A percentile compares a stretch with the other conserved stretches of the same genome.
phyloP scores from a whole-genome alignment of 2,113 vertebrate genomes.

The Cyphomyrus discorhynchus region DNA sequence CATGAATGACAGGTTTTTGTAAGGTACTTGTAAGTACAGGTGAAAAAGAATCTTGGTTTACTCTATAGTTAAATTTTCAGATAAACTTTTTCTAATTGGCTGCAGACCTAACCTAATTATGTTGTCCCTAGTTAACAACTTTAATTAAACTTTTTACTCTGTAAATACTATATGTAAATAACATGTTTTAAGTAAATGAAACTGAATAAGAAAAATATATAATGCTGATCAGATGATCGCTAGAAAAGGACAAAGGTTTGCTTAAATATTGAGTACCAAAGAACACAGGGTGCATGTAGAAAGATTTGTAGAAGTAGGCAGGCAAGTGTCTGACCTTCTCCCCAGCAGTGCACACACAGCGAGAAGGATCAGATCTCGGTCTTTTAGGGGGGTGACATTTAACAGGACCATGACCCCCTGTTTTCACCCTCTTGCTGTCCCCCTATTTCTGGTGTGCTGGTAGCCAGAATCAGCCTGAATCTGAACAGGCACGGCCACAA shows the following conservation, averaged over 20 bases:
- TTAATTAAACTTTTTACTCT: neutral
- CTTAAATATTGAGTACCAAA: neutral
- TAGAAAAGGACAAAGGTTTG: neutral
- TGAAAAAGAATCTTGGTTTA: neutral
- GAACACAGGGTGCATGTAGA: neutral
- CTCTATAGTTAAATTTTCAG: neutral
- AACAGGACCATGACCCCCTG: slow-evolving; percentile 62
- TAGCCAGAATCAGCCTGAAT: neutral
- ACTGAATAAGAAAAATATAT: neutral
- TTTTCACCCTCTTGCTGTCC: slow-evolving; percentile 32
- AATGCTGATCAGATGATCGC: neutral
- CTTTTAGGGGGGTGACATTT: slow-evolving; percentile 61
- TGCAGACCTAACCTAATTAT: neutral
- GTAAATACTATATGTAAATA: neutral
- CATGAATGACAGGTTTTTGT: neutral
- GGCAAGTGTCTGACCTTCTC: slow-evolving; percentile 58
- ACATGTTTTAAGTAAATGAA: neutral
- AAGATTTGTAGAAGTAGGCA: neutral
- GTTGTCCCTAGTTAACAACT: neutral
- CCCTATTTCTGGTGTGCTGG: slow-evolving; percentile 3
- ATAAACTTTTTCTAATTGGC: neutral
- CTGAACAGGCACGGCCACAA: neutral
- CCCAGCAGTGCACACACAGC: slow-evolving; percentile 31
- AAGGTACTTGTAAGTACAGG: neutral
- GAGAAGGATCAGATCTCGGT: slow-evolving; percentile 59